Base-by-base conservation (phyloP, 2,888 invertebrate genomes). In the Agrilus biguttatus region DNA sequence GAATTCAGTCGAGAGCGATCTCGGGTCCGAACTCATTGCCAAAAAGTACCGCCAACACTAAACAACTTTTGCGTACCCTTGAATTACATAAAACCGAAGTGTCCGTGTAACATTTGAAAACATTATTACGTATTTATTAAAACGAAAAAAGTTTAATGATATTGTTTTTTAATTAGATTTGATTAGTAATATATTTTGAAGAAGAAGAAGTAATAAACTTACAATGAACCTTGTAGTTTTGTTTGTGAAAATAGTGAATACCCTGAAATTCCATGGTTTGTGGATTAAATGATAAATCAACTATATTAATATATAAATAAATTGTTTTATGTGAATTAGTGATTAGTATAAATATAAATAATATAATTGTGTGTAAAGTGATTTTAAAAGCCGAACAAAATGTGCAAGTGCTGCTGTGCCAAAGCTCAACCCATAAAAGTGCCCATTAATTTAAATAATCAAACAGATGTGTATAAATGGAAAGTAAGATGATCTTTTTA, bases 371-470 rank as follows among this genome's bases (percentile, higher is more conserved):
- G 36, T 39, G 36, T 36, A 36, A 28, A 37, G 32, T 39, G n/a
- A 17, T 12, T 39, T 35, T 43, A 36, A 23, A 32, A 21, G 32
- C 17, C 14, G 21, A 14, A 41, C 14, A 41, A 47, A 45, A 45
- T 47, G 49, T 80, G 80, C 65, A 65, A 67, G 52, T 79, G 80
- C 63, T 79, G 80, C 64, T 81, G 83, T 65, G 71, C 72, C 55
- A 73, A 74, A 54, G 77, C 77, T 47, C 71, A 77, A 54, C 80
- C 83, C 45, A 77, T 89, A 53, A 75, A 80, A 57, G 73, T 80
- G 50, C 88, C 89, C 49, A 80, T 89, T 61, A 83, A 80, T 63
- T 69, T 84, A 53, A 74, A 61, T 58, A 80, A 79, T 55, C 83
- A 83, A 59, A 87, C 89, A 48, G 86, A 87, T 56, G 66, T 77